Percentiles rank a stretch among this genome's conserved stretches.
Evolutionary conservation across 2,888 invertebrate genomes (phyloP).

Genomic region (Callimorpha dominula): DNA sequence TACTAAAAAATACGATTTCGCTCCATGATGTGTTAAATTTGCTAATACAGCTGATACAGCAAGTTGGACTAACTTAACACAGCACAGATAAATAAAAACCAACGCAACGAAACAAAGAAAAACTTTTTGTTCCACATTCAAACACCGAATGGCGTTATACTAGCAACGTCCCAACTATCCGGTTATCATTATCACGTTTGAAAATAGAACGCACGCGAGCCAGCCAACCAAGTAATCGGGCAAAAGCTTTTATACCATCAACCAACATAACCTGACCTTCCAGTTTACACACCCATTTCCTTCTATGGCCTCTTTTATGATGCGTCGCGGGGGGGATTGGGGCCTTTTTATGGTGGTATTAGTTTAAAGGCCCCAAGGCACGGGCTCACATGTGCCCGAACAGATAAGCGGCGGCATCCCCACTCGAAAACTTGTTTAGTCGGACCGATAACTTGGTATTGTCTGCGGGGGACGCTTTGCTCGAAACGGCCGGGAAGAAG

Average conservation of each 20-base stretch:
- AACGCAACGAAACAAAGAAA: constrained; percentile 37
- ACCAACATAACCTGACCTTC: constrained; percentile 68
- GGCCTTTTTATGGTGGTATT: constrained; percentile 73
- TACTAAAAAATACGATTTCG: not conserved
- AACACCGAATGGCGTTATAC: constrained; percentile 49
- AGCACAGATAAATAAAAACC: constrained; percentile 22
- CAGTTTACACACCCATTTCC: constrained; percentile 75
- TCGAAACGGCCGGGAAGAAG: constrained; percentile 42
- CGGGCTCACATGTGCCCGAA: constrained; percentile 81
- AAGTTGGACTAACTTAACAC: constrained; percentile 17
- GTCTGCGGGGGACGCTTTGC: constrained; percentile 73
- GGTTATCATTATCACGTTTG: constrained; percentile 85
- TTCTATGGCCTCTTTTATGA: constrained; percentile 75
- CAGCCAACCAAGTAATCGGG: constrained; percentile 83
- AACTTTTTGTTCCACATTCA: constrained; percentile 50
- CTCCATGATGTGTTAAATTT: too few species aligned
- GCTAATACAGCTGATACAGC: not conserved
- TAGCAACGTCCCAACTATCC: constrained; percentile 66
- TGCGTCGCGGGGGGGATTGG: constrained; percentile 65
- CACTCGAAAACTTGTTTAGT: constrained; percentile 84
- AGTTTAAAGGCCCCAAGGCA: constrained; percentile 81
- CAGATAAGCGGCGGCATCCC: constrained; percentile 84
- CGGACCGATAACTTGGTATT: constrained; percentile 80
- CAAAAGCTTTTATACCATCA: constrained; percentile 79
- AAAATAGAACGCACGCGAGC: constrained; percentile 85